Conservation (phyloP, 1,140 invertebrate genomes). For the Cyclina sinensis region DNA sequence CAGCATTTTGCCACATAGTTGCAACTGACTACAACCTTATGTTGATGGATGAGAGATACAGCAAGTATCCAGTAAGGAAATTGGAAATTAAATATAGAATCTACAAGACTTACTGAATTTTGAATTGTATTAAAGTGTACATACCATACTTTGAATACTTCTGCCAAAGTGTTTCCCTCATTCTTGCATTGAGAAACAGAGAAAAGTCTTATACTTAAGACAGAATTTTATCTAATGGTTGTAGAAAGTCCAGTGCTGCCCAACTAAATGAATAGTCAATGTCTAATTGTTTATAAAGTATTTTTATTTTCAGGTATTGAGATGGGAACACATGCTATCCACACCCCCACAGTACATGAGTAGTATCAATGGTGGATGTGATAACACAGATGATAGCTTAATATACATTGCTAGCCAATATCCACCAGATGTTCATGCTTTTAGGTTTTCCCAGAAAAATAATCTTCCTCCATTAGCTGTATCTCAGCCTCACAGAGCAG, state of each 20-base stretch:
- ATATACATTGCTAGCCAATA: slow-evolving; percentile 69
- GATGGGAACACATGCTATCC: slow-evolving; percentile 71
- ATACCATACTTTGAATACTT: too few species aligned
- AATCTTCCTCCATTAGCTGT: slow-evolving; percentile 39
- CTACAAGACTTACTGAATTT: too few species aligned
- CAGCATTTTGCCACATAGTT: slow-evolving; percentile 68
- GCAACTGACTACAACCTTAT: slow-evolving; percentile 75
- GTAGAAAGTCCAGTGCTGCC: too few species aligned
- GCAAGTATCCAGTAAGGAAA: slow-evolving; percentile 72
- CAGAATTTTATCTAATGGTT: too few species aligned
- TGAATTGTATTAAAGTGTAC: too few species aligned
- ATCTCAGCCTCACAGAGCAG: slow-evolving; percentile 64
- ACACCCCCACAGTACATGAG: slow-evolving; percentile 70
- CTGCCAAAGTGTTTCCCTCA: too few species aligned
- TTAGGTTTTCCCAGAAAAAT: slow-evolving; percentile 4
- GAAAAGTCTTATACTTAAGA: background rate
- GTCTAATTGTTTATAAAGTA: background rate
- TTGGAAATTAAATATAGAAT: too few species aligned
- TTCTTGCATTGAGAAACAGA: too few species aligned
- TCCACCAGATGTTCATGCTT: slow-evolving; percentile 68
- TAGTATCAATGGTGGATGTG: background rate
- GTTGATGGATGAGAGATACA: slow-evolving; percentile 74
- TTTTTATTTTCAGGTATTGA: slow-evolving; percentile 69
- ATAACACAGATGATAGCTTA: slow-evolving; percentile 46
- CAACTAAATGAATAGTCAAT: background rate